phyloP scores from a whole-genome alignment of 2,888 invertebrate species.

The Ypsolopha scabrella region DNA sequence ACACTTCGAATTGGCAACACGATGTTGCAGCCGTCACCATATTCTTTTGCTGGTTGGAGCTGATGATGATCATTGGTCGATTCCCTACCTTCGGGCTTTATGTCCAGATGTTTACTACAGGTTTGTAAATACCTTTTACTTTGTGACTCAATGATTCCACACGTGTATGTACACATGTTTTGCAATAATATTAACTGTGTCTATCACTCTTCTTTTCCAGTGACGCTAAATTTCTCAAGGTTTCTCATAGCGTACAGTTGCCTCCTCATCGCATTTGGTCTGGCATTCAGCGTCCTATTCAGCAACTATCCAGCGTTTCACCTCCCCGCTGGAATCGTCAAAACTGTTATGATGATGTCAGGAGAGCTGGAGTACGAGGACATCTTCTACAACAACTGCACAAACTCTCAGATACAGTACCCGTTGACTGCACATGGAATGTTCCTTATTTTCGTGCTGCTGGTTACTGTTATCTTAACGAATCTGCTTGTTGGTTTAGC shows the following conservation, averaged over 20 bases:
- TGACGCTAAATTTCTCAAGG: constrained; percentile 85
- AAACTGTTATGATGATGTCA: constrained; percentile 91
- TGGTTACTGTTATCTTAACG: constrained; percentile 85
- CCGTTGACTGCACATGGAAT: constrained; percentile 81
- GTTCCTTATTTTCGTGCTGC: constrained; percentile 80
- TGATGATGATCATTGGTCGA: constrained; percentile 88
- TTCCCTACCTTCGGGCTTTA: constrained; percentile 89
- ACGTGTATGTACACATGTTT: background rate
- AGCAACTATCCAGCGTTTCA: constrained; percentile 81
- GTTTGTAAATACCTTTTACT: constrained; percentile 23
- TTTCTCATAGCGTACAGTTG: constrained; percentile 86
- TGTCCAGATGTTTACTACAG: constrained; percentile 89
- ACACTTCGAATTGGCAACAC: constrained; percentile 77
- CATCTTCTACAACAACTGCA: constrained; percentile 76
- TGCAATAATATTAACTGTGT: background rate
- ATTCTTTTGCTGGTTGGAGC: constrained; percentile 84
- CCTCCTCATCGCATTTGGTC: constrained; percentile 81
- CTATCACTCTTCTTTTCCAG: constrained; percentile 40
- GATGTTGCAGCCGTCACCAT: constrained; percentile 84
- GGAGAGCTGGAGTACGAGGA: constrained; percentile 89
- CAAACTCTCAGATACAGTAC: constrained; percentile 67
- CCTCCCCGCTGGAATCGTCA: constrained; percentile 74
- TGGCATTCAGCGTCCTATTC: constrained; percentile 86
- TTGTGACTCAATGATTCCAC: background rate
- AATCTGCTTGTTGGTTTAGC: constrained; percentile 88